phyloP scores from a whole-genome alignment of 2,888 invertebrate species.

The Drosophila vallismaia region DNA sequence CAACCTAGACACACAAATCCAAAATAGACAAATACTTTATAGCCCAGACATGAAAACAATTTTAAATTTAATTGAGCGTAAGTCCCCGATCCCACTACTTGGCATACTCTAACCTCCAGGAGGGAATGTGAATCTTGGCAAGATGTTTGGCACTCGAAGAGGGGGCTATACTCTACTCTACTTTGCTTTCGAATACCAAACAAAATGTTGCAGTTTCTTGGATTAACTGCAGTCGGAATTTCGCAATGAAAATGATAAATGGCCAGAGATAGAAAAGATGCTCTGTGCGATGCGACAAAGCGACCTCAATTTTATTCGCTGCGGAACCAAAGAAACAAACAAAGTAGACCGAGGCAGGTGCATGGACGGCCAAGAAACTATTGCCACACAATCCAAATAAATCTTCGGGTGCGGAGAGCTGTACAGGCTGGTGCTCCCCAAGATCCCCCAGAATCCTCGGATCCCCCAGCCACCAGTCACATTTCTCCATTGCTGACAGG shows the following conservation, averaged over 20 bases:
- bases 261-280: slow-evolving; percentile 26
- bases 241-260: slow-evolving; percentile 71
- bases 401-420: slow-evolving; percentile 54
- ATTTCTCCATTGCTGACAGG: slow-evolving; percentile 59
- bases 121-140: not conserved
- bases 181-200: not conserved
- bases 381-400: slow-evolving; percentile 68
- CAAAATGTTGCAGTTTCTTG: slow-evolving; percentile 10
- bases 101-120: slow-evolving; percentile 6
- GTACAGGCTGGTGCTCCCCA: slow-evolving; percentile 7
- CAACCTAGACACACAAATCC: slow-evolving; percentile 36
- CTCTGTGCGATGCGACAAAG: slow-evolving; percentile 21
- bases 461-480: not conserved
- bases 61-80: slow-evolving; percentile 20
- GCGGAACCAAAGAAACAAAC: slow-evolving; percentile 17
- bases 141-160: too few species aligned
- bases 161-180: not conserved
- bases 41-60: slow-evolving; percentile 21
- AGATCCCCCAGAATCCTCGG: not conserved
- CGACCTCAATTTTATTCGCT: slow-evolving; percentile 60
- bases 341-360: slow-evolving; percentile 33
- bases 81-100: not conserved
- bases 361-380: slow-evolving; percentile 41
- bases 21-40: slow-evolving; percentile 35
- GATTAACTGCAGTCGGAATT: slow-evolving; percentile 46